Base-by-base conservation (phyloP, 2,113 vertebrate species). In the Corythornis vintsioides region DNA sequence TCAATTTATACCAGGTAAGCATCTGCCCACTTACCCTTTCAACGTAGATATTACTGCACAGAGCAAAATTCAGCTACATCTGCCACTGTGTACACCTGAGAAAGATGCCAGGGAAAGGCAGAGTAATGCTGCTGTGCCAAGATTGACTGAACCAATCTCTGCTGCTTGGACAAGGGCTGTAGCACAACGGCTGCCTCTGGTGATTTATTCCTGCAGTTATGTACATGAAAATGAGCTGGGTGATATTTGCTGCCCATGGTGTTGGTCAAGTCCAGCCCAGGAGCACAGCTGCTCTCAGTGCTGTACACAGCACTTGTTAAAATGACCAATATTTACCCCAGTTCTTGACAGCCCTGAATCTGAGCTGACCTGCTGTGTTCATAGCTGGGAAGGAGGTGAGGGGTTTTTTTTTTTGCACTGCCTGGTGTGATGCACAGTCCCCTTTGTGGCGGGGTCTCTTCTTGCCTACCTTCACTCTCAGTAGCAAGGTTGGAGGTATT, bases 1-100 rank as follows among this genome's bases (percentile, higher is more conserved):
- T 92, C 56, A 86, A 91, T 93, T 95, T 94, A 79, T 77, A 89
- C 72, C 67, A 81, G 89, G 78, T 83, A 87, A 94, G 91, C 92
- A 80, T 74, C 90, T 94, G 82, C 64, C 64, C 72, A 28, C 84
- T 59, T 82, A 47, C 18, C 3, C 47, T 89, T 87, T 59, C 52
- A 67, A 59, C 5, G 16, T n/a, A 33, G 61, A 59, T 75, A 74
- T 55, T 82, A 42, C 86, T 75, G 57, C 80, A 65, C 26, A 86
- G 73, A 78, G 50, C 42, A 83, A 81, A 85, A 91, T 74, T 86
- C 63, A 89, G 35, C 52, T 79, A 14, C 24, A 20, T 64, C 60
- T 86, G 67, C 71, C 35, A 25, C 55, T 47, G 26, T 6, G 14
- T 28, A 57, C 24, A 48, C 40, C 74, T 48, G 35, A 92, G 56